Percentiles rank a stretch among this genome's conserved stretches.
Evolutionary conservation across 2,113 vertebrate genomes (phyloP).

Genomic region (Bungarus multicinctus): DNA sequence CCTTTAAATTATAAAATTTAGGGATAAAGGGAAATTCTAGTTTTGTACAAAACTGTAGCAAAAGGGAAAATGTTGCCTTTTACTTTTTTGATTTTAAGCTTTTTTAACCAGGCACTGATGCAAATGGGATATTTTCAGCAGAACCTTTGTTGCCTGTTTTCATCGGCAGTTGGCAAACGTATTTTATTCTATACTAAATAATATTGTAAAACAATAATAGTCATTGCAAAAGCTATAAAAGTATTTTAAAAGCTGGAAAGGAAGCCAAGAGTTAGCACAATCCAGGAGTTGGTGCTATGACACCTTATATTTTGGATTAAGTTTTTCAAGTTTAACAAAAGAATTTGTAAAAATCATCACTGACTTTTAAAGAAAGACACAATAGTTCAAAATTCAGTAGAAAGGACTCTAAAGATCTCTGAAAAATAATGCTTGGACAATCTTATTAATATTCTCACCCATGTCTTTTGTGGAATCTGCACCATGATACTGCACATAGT

Average conservation of each 20-base stretch:
- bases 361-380: neutral
- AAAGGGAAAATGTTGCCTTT: neutral
- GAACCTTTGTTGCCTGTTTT: neutral
- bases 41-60: neutral
- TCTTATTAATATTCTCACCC: neutral
- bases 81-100: neutral
- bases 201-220: neutral
- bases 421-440: neutral
- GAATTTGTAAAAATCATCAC: neutral
- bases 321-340: neutral
- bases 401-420: neutral
- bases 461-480: neutral
- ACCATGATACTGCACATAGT: neutral
- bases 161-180: conserved; percentile 4
- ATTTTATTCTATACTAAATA: conserved; percentile 29
- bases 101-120: neutral
- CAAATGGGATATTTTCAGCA: neutral
- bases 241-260: neutral
- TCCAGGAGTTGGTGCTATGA: neutral
- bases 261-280: neutral
- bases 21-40: neutral
- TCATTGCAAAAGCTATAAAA: neutral
- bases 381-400: neutral
- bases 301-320: neutral
- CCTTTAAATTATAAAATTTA: neutral